Conservation (phyloP, 1,140 invertebrate species). For the Phocides pigmalion region DNA sequence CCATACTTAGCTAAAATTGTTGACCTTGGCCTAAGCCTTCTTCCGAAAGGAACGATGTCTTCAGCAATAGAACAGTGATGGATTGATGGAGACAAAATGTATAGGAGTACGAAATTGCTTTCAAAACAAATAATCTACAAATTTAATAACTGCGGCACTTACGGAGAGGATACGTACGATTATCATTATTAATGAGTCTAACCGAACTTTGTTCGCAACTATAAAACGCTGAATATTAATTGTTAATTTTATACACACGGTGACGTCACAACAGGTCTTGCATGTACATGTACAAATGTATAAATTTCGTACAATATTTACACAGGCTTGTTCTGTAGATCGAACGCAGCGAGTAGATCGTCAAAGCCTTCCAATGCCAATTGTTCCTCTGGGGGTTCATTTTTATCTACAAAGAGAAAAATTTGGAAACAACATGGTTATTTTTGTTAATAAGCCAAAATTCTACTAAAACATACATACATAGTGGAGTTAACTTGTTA, state of each 20-base stretch:
- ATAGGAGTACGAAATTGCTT: too few relatives aligned
- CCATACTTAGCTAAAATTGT: too few relatives aligned
- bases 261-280: too few relatives aligned
- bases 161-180: too few relatives aligned
- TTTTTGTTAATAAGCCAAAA: not conserved
- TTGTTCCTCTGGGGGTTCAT: not conserved
- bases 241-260: not conserved
- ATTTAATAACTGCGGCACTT: too few relatives aligned
- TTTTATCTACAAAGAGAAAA: conserved; percentile 15
- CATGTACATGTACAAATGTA: not conserved
- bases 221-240: not conserved
- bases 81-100: too few relatives aligned
- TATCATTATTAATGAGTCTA: too few relatives aligned
- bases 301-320: not conserved
- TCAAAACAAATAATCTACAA: too few relatives aligned
- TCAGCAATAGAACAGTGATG: too few relatives aligned
- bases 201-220: too few relatives aligned
- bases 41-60: too few relatives aligned
- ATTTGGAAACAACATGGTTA: conserved; percentile 12
- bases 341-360: conserved; percentile 3
- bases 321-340: not conserved
- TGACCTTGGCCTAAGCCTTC: too few relatives aligned
- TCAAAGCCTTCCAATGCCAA: not conserved
- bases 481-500: not conserved
- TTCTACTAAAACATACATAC: not conserved